Conservation (phyloP, 2,113 vertebrate genomes). For the Pristiophorus japonicus region DNA sequence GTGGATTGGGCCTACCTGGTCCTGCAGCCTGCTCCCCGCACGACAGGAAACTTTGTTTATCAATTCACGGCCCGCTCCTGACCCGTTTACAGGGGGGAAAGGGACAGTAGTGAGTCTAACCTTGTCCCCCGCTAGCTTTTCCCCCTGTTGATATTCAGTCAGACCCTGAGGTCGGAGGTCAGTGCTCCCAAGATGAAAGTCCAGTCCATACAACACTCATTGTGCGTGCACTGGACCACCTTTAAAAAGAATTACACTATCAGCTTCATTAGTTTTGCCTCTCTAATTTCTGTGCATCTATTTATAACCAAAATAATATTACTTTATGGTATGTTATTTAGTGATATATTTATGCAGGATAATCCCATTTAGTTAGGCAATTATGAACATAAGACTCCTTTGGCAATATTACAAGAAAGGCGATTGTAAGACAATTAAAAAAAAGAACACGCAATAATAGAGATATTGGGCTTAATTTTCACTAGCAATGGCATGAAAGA, state of each 20-base stretch:
- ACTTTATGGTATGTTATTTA: neutral
- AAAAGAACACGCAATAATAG: neutral
- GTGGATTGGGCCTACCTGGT: too few species aligned
- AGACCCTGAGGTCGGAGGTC: too few species aligned
- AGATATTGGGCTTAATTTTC: neutral
- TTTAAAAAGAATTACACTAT: neutral
- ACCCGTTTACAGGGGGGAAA: neutral
- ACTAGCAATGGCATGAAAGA: neutral
- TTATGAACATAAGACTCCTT: neutral
- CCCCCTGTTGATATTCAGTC: neutral
- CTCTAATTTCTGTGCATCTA: neutral
- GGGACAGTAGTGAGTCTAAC: neutral
- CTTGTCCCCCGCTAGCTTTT: neutral
- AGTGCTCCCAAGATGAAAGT: neutral
- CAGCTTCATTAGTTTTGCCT: neutral
- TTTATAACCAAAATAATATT: neutral
- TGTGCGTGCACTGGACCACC: neutral
- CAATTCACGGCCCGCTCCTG: neutral
- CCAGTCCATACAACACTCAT: neutral
- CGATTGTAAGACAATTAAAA: neutral
- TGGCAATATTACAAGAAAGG: neutral
- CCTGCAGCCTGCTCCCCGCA: too few species aligned
- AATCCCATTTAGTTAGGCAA: neutral
- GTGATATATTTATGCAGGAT: constrained; percentile 9
- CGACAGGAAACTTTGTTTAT: too few species aligned